Evolutionary conservation across 1,140 invertebrate species (phyloP), one percentile per base, ranked within the genome.

Genomic region (Halictus rubicundus): DNA sequence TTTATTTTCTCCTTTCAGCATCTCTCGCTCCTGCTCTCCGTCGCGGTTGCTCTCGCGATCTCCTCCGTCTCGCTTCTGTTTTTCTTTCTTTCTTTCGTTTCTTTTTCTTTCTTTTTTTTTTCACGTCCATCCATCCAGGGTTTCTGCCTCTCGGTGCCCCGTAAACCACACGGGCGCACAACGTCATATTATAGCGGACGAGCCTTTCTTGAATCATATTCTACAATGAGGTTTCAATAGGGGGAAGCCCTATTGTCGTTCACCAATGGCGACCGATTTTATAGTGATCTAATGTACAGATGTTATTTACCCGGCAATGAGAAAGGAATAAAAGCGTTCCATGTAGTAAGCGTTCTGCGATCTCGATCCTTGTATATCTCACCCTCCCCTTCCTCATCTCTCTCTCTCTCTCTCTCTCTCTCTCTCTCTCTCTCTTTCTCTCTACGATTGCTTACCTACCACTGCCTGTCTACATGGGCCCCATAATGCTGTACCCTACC

Each of bases 221-320:
- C 88, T 86, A 89, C 88, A 89, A 87, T 82, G 86, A 89, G 89
- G 90, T 90, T 91, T 91, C 84, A 92, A 91, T 91, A 85, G 91
- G 88, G 71, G 73, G 81, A 70, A 78, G 61, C 61, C 80, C 89
- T 81, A 91, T 92, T 92, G 91, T 92, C 81, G 84, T 85, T 82
- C 83, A 60, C 89, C 86, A 89, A 91, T 91, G 90, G 89, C 91
- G 87, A 90, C 86, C 91, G 89, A 92, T 92, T 92, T 92, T 89
- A 91, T 91, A 90, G 90, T 91, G 89, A 92, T 91, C 90, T 92
- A 92, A 92, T 92, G 91, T 92, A 92, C 91, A 92, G 91, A 92
- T 92, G 91, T 92, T 92, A 92, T 92, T 92, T 92, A 88, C 90
- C 89, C 68, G 87, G 90, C 91, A 92, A 91, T 91, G 86, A 91